These are phyloP conservation scores for Manduca sexta DNA, from an alignment of 1,140 invertebrate species.

Conservation along the genomic window DNA sequence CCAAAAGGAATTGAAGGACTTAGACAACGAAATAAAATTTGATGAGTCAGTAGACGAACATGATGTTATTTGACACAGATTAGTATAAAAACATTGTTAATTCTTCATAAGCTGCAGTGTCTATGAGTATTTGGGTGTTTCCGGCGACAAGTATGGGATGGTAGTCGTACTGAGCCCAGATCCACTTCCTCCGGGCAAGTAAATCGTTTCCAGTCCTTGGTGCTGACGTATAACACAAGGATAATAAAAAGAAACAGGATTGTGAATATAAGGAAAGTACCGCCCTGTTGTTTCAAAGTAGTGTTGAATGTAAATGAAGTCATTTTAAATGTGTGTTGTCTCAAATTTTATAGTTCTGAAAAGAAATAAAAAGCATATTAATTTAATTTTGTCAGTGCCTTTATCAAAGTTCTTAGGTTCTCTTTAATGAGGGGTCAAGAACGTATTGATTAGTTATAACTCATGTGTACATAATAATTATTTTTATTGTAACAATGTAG, in stretches of 20 bases:
- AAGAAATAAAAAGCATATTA: too few species aligned
- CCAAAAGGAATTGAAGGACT: slow-evolving; percentile 25
- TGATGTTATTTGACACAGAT: too few species aligned
- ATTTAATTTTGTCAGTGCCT: too few species aligned
- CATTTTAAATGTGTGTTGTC: too few species aligned
- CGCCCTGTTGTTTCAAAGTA: not conserved
- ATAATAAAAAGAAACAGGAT: slow-evolving; percentile 34
- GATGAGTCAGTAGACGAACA: not conserved
- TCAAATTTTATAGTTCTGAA: not conserved
- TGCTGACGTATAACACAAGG: slow-evolving; percentile 31
- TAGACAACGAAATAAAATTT: slow-evolving; percentile 17
- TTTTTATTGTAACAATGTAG: too few species aligned
- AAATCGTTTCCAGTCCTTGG: slow-evolving; percentile 47
- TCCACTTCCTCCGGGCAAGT: slow-evolving; percentile 54
- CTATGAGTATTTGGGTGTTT: slow-evolving; percentile 10
- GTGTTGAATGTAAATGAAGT: too few species aligned
- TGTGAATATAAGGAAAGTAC: slow-evolving; percentile 25
- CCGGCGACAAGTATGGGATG: not conserved
- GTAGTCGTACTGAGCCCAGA: slow-evolving; percentile 17
- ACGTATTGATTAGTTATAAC: too few species aligned
- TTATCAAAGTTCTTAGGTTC: too few species aligned
- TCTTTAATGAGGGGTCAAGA: too few species aligned
- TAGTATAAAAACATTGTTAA: not conserved
- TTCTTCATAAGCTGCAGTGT: slow-evolving; percentile 1
- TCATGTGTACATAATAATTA: too few species aligned